Evolutionary conservation across 2,797 vertebrate species (phyloP).

Genomic region (Enteromius viviparus): DNA sequence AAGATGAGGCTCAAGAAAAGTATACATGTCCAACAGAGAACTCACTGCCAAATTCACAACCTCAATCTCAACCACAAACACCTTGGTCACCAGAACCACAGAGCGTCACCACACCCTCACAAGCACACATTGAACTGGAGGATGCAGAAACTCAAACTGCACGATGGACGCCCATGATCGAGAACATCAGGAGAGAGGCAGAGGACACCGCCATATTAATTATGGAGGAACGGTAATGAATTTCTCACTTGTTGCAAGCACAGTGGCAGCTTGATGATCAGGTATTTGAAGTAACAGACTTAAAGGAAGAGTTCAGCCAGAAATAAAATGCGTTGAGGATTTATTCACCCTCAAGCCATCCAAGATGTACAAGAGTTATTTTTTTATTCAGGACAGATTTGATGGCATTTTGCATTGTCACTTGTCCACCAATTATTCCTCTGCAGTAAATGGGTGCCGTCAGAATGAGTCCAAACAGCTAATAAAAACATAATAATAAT

Average conservation of each 20-base stretch:
- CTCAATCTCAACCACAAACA: neutral
- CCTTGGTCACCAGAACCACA: constrained; percentile 22
- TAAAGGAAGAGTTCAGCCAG: neutral
- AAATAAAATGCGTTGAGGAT: neutral
- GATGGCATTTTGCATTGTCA: neutral
- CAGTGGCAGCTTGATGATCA: neutral
- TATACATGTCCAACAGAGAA: neutral
- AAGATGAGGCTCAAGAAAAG: constrained; percentile 61
- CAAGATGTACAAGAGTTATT: neutral
- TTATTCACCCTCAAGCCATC: neutral
- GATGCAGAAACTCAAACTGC: constrained; percentile 81
- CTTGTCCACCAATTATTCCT: neutral
- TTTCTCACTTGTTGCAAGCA: neutral
- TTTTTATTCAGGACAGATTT: neutral
- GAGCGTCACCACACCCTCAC: constrained; percentile 8
- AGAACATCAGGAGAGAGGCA: constrained; percentile 75
- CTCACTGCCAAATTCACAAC: neutral
- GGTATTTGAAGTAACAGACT: neutral
- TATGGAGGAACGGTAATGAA: constrained; percentile 77
- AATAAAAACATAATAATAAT: neutral
- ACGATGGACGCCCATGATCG: constrained; percentile 79
- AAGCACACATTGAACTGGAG: constrained; percentile 61
- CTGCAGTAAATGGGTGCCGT: neutral
- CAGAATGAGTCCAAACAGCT: neutral
- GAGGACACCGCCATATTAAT: constrained; percentile 70